A percentile compares a stretch with the other conserved stretches of the same genome.
Conservation (phyloP, 2,888 invertebrate species). For the Agriopis leucophaearia region DNA sequence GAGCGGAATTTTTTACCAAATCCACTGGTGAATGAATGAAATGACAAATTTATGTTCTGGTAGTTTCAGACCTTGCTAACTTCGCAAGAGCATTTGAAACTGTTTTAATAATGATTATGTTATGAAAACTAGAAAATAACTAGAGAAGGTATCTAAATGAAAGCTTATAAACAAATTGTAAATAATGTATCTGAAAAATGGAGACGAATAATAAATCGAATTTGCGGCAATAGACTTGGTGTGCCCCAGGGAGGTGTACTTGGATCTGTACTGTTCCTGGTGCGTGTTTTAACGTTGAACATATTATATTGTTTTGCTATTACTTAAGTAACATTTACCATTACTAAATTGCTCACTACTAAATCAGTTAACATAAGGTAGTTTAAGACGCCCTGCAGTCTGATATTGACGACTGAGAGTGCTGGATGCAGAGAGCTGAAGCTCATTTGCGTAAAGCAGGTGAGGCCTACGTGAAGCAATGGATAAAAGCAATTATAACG, state of each 20-base stretch:
- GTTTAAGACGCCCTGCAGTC: no score
- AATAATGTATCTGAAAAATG: not conserved
- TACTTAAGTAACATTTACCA: no score
- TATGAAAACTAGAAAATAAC: not conserved
- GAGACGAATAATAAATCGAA: no score
- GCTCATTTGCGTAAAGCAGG: no score
- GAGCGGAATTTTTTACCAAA: not conserved
- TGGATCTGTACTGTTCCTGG: not conserved
- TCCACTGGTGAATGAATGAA: not conserved
- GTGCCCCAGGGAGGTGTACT: conserved; percentile 2
- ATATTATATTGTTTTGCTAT: not conserved
- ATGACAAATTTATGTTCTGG: not conserved
- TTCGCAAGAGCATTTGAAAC: conserved; percentile 4
- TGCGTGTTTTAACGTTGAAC: not conserved
- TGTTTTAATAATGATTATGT: not conserved
- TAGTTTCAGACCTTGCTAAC: not conserved
- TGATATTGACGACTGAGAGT: no score
- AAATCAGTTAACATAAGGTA: no score
- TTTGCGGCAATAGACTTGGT: not conserved
- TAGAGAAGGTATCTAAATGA: no score
- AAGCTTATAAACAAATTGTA: no score
- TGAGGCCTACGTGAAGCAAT: no score
- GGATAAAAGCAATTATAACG: no score
- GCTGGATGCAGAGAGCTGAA: no score
- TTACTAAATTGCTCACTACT: no score